Evolutionary conservation across 2,797 vertebrate genomes (phyloP).

Genomic region (Chelidonichthys spinosus): DNA sequence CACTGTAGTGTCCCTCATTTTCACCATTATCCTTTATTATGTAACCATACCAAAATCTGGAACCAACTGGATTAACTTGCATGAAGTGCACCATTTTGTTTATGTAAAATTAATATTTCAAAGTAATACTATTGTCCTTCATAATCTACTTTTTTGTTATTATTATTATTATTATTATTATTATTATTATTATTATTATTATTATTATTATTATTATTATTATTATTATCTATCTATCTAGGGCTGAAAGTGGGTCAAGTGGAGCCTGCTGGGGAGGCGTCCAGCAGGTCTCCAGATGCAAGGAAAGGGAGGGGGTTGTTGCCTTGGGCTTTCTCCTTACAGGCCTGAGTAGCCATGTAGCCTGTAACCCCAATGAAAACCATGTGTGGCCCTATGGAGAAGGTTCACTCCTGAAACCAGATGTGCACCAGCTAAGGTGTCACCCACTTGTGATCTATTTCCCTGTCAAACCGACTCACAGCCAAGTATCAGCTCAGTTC

Average conservation of each 20-base stretch:
- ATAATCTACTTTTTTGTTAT: no score
- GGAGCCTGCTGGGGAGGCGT: conserved; percentile 47
- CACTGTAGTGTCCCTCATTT: not conserved
- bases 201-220: no score
- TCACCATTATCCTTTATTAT: not conserved
- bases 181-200: no score
- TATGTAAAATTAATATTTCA: not conserved
- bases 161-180: no score
- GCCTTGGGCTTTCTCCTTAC: conserved; percentile 46
- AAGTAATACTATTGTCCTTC: not conserved
- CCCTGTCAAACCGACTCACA: conserved; percentile 27
- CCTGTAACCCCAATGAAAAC: conserved; percentile 60
- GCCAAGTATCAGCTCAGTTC: conserved; percentile 10
- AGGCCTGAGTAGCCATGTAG: conserved; percentile 57
- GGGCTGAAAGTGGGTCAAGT: conserved; percentile 71
- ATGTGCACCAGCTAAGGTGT: conserved; percentile 74
- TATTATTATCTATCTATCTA: not conserved
- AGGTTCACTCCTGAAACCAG: conserved; percentile 61
- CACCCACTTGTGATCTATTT: conserved; percentile 41
- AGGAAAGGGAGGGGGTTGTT: not conserved
- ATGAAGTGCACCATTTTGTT: not conserved
- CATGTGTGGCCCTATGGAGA: conserved; percentile 59
- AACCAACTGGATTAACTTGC: conserved; percentile 5
- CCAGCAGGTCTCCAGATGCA: conserved; percentile 56
- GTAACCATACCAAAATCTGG: not conserved